Conservation (phyloP, 2,888 invertebrate species). For the Theristus sp. region DNA sequence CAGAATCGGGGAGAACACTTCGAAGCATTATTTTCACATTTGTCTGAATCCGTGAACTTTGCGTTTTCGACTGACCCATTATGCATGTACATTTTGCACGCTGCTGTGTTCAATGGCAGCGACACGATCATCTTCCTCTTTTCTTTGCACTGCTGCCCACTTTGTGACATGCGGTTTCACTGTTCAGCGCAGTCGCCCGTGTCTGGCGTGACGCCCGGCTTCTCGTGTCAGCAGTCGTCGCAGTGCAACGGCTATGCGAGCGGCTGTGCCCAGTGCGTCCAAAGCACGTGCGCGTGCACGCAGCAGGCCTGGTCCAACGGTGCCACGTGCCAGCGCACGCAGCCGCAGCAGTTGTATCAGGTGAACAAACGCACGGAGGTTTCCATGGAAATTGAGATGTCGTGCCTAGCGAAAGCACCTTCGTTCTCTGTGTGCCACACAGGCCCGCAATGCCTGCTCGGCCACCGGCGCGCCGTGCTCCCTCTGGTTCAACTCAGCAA, state of each 20-base stretch:
- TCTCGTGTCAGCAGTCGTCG: slow-evolving; percentile 13
- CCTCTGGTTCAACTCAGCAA: neutral
- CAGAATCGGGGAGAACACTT: neutral
- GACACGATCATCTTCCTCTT: too few relatives aligned
- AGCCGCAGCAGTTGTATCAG: neutral
- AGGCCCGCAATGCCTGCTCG: neutral
- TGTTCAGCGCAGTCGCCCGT: slow-evolving; percentile 1
- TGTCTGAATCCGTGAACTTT: too few relatives aligned
- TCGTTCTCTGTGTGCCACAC: neutral
- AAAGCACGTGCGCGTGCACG: slow-evolving; percentile 1
- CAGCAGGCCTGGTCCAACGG: neutral
- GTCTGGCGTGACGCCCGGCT: slow-evolving; percentile 13
- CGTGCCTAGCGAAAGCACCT: too few relatives aligned
- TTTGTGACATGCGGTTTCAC: too few relatives aligned
- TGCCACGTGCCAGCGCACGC: neutral
- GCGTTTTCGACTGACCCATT: too few relatives aligned
- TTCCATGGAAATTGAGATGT: neutral
- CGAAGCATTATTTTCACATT: neutral
- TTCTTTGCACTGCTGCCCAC: too few relatives aligned
- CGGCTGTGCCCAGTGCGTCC: slow-evolving; percentile 14
- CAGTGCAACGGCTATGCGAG: slow-evolving; percentile 21
- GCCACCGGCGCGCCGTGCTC: neutral
- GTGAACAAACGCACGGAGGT: neutral
- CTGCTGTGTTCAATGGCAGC: too few relatives aligned
- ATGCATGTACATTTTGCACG: too few relatives aligned